Base-by-base conservation (phyloP, 2,113 vertebrate genomes). In the Himantopus leucocephalus region DNA sequence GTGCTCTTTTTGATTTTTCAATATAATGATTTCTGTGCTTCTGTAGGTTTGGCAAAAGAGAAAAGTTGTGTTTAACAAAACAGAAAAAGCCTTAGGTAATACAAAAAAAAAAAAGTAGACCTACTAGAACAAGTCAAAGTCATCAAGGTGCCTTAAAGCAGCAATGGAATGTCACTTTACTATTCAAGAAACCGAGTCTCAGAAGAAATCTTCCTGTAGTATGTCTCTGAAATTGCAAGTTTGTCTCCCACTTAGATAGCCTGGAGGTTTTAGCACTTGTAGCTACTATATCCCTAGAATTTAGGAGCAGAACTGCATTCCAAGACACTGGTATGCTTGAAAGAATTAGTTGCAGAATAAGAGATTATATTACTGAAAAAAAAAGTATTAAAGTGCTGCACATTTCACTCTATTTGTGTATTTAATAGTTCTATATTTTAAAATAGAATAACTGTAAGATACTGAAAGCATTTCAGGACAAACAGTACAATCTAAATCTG, bases 11-110 rank as follows among this genome's bases (percentile, higher is more conserved):
- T 73, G 94, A 63, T 53, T 73, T 81, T 84, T 96, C 86, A 66
- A 41, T 88, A 67, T 80, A 93, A 87, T 75, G 90, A 95, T 84
- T 77, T 95, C 96, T 93, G 89, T 75, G 74, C 91, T 97, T 94
- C 97, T 98, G 85, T 63, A 88, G 34, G 35, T 91, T 96, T 90
- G 72, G 64, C 67, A 88, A 94, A 92, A 94, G 68, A 82, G 84
- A 39, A 91, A 29, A 67, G 68, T 30, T 50, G 67, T 41, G 86
- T 95, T 94, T 88, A 96, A 95, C 85, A 90, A 86, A 94, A 74
- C 82, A 95, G 71, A 59, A 60, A 18, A 77, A 67, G 82, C 90
- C 90, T 67, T 53, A 30, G 78, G 94, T 93, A 63, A 79, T 70
- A 13, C 16, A 34, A 43, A 52, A 34, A 41, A 35, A 58, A 50